Conservation (phyloP, 2,888 invertebrate genomes). For the Nephrotoma guestfalica region DNA sequence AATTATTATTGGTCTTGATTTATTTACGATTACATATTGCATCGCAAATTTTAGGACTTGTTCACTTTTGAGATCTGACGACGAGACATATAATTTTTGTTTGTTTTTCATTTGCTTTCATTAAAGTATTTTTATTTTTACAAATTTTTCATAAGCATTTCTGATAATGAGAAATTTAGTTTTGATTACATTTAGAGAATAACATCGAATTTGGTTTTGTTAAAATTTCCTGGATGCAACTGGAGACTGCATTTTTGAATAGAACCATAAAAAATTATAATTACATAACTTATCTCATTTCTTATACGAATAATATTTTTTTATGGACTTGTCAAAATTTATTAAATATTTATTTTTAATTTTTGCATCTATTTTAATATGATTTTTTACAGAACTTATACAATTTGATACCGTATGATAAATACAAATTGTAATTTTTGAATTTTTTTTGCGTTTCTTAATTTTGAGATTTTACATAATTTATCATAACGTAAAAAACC, state of each 20-base stretch:
- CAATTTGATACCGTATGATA: neutral
- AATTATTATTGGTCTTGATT: neutral
- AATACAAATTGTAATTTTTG: neutral
- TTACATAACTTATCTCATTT: neutral
- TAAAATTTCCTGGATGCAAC: neutral
- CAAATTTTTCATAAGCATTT: neutral
- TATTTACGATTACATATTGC: neutral
- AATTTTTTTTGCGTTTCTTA: neutral
- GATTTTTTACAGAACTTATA: neutral
- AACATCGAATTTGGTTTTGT: neutral
- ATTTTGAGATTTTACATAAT: neutral
- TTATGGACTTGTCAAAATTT: neutral
- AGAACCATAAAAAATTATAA: neutral
- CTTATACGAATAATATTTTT: neutral
- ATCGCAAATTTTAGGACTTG: neutral
- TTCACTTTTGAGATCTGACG: neutral
- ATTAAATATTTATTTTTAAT: neutral
- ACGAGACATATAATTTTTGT: neutral
- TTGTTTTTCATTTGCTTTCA: neutral
- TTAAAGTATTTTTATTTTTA: conserved; percentile 1
- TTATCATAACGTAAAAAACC: neutral
- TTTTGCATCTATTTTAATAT: neutral
- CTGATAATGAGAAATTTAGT: neutral
- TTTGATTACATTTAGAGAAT: conserved; percentile 1
- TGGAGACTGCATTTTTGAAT: neutral